These are phyloP conservation scores for Epicauta chinensis DNA, from an alignment of 1,140 invertebrate species.

Conservation along the genomic window DNA sequence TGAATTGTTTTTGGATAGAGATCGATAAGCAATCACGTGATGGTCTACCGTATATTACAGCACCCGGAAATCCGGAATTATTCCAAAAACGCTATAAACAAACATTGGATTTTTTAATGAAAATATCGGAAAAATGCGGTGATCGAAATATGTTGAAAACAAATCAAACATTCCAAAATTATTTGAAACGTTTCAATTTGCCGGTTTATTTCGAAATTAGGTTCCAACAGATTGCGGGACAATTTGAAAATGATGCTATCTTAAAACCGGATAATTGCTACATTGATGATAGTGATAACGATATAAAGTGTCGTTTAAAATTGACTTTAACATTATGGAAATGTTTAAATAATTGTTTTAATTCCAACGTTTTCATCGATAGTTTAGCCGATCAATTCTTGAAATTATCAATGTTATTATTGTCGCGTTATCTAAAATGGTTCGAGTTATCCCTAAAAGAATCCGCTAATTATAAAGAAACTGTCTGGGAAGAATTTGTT, in stretches of 20 bases:
- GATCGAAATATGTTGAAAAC: conserved; percentile 47
- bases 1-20: conserved; percentile 86
- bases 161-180: conserved; percentile 47
- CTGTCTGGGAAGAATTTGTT: conserved; percentile 25
- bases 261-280: conserved; percentile 14
- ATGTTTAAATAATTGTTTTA: conserved; percentile 27
- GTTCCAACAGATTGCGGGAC: conserved; percentile 78
- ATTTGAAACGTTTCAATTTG: conserved; percentile 81
- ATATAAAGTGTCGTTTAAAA: conserved; percentile 27
- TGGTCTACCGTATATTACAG: conserved; percentile 76
- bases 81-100: conserved; percentile 79
- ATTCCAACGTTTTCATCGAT: conserved; percentile 31
- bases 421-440: conserved; percentile 32
- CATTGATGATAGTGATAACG: conserved; percentile 19
- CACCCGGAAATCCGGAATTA: conserved; percentile 82
- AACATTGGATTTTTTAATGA: conserved; percentile 71
- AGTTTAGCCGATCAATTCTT: conserved; percentile 37
- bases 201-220: conserved; percentile 93
- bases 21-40: conserved; percentile 70
- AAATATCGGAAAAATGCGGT: conserved; percentile 64
- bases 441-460: conserved; percentile 25
- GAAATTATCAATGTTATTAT: conserved; percentile 32
- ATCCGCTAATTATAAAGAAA: conserved; percentile 15
- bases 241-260: conserved; percentile 30
- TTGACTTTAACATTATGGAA: conserved; percentile 27